Evolutionary conservation across 2,888 invertebrate genomes (phyloP).

Genomic region (Hoplodrina ambigua): DNA sequence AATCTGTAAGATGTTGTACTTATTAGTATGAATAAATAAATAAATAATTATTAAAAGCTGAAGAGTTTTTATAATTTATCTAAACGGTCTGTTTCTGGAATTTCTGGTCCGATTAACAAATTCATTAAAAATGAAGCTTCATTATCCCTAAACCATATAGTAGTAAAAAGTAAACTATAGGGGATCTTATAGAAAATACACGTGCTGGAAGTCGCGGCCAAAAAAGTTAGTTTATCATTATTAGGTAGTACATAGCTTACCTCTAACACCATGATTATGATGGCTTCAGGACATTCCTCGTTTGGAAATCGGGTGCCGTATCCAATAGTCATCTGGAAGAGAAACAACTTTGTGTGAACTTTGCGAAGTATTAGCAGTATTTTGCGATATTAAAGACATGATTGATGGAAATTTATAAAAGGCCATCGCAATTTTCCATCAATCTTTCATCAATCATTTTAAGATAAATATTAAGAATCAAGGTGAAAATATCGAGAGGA

Average conservation of each 20-base stretch:
- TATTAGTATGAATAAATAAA: no score
- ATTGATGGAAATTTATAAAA: not conserved
- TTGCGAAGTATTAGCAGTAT: not conserved
- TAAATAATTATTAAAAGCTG: no score
- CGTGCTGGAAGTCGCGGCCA: no score
- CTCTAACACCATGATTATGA: slow-evolving; percentile 95
- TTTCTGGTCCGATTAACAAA: no score
- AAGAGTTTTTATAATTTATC: no score
- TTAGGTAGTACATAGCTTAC: slow-evolving; percentile 80
- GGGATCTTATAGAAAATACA: no score
- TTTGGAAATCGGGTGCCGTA: slow-evolving; percentile 95
- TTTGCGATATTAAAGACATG: not conserved
- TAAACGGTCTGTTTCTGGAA: no score
- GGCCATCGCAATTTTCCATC: not conserved
- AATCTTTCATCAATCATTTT: not conserved
- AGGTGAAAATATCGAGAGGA: not conserved
- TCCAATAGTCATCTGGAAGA: slow-evolving; percentile 93
- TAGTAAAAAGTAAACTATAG: no score
- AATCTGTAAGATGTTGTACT: no score
- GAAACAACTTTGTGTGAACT: not conserved
- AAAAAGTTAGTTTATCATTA: no score
- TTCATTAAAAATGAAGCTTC: no score
- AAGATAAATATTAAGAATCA: not conserved
- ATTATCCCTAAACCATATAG: no score
- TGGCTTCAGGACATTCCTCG: slow-evolving; percentile 96